Base-by-base conservation (phyloP, 1,140 invertebrate species). In the Nomia melanderi region DNA sequence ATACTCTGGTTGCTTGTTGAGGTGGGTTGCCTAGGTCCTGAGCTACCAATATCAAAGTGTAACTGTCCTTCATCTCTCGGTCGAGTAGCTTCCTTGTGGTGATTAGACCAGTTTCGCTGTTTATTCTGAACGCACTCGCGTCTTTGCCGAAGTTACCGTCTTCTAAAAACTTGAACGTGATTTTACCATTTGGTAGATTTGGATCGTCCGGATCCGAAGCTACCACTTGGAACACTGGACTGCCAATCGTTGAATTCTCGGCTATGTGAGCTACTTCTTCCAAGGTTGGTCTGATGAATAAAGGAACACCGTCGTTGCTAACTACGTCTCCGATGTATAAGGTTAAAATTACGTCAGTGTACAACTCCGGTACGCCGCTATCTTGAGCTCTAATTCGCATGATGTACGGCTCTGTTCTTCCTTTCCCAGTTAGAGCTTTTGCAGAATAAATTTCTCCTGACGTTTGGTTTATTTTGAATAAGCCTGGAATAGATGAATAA, bases 321-420 rank as follows among this genome's bases (percentile, higher is more conserved):
- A 96, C 96, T 0, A 97, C 95, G 86, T 97, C 96, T 0, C 96
- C 96, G 31, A 97, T 95, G 78, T 95, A 96, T 1, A 97, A 86
- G 1, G 93, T 92, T 0, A 97, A 86, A 27, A 93, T 93, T 0
- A 95, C 93, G 59, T 96, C 95, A 0, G 94, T 93, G 64, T 92
- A 94, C 1, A 96, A 91, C 33, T 93, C 86, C 31, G 94, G 94
- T 20, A 93, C 93, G 0, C 96, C 96, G 65, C 94, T 93, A 90
- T 97, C 96, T 77, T 95, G 93, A 0, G 95, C 96, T 23, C 95
- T 90, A 1, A 96, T 93, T 23, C 94, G 91, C 73, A 97, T 88
- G 1, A 94, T 91, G 86, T 97, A 97, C 0, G 96, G 95, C 29
- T 96, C 95, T 0, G 94, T 94, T 1, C 96, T 93, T 1, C 96